Percentiles rank a stretch among this genome's conserved stretches.
phyloP scores from a whole-genome alignment of 1,140 invertebrate species.

The Drosophila nikananu region DNA sequence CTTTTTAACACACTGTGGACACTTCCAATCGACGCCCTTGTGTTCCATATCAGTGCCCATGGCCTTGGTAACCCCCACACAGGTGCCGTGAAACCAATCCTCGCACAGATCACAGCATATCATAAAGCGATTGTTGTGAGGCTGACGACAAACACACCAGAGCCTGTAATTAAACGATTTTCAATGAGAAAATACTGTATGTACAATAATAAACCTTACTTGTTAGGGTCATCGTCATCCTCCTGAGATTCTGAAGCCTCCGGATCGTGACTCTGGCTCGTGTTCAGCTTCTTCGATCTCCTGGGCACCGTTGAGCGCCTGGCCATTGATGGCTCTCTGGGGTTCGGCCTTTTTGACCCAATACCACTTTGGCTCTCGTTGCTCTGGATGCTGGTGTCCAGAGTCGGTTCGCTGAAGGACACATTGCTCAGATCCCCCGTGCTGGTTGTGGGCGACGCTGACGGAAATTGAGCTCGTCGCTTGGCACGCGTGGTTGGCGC shows the following conservation, averaged over 20 bases:
- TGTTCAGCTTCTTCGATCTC: constrained; percentile 54
- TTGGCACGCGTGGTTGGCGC: constrained; percentile 89
- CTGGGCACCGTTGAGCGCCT: constrained; percentile 37
- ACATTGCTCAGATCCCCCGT: constrained; percentile 42
- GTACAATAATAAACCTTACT: constrained; percentile 45
- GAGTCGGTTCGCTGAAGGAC: constrained; percentile 36
- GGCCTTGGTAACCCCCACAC: constrained; percentile 96
- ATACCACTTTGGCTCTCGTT: constrained; percentile 23
- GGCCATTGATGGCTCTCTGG: constrained; percentile 45
- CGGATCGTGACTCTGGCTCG: constrained; percentile 82
- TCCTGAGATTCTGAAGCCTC: constrained; percentile 90
- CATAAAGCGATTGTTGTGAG: constrained; percentile 98
- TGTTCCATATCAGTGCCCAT: constrained; percentile 96
- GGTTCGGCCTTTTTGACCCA: constrained; percentile 25
- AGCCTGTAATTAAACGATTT: constrained; percentile 86
- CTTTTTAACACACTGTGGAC: constrained; percentile 92
- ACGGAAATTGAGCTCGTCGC: constrained; percentile 72
- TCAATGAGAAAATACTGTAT: neutral
- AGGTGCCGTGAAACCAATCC: constrained; percentile 99
- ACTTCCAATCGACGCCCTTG: constrained; percentile 95
- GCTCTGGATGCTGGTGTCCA: constrained; percentile 54
- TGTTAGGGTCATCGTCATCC: constrained; percentile 96
- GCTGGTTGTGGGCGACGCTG: constrained; percentile 13
- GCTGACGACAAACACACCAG: constrained; percentile 98
- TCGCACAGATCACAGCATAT: constrained; percentile 98